phyloP scores from a whole-genome alignment of 2,797 vertebrate genomes.

The Taenioides sp. region DNA sequence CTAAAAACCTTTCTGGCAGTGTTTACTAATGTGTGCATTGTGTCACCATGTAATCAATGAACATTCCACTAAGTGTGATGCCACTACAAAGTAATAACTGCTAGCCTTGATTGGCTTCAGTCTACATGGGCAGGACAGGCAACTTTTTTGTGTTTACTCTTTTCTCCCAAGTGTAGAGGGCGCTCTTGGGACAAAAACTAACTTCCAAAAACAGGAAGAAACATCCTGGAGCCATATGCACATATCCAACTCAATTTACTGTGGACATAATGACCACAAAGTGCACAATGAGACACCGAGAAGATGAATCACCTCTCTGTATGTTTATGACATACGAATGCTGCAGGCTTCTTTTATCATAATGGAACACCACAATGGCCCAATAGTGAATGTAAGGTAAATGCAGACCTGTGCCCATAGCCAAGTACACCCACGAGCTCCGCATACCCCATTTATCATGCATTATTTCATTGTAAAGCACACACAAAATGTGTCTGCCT shows the following conservation, averaged over 20 bases:
- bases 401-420: slow-evolving; percentile 6
- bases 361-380: slow-evolving; percentile 33
- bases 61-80: too few relatives aligned
- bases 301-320: slow-evolving; percentile 38
- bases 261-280: slow-evolving; percentile 26
- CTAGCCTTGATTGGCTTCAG: too few relatives aligned
- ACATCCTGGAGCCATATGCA: slow-evolving; percentile 2
- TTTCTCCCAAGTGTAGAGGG: background rate
- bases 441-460: background rate
- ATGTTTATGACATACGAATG: slow-evolving; percentile 26
- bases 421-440: background rate
- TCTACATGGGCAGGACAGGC: background rate
- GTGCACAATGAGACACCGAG: slow-evolving; percentile 27
- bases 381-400: slow-evolving; percentile 11
- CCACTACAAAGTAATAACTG: too few relatives aligned
- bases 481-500: slow-evolving; percentile 1
- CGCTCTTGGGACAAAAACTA: background rate
- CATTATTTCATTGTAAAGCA: background rate
- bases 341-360: slow-evolving; percentile 21
- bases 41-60: too few relatives aligned
- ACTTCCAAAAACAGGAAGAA: background rate
- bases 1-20: too few relatives aligned
- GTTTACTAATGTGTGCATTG: too few relatives aligned
- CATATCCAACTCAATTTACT: slow-evolving; percentile 35
- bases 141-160: background rate